phyloP scores from a whole-genome alignment of 2,113 vertebrate species.

The Fukomys damarensis region DNA sequence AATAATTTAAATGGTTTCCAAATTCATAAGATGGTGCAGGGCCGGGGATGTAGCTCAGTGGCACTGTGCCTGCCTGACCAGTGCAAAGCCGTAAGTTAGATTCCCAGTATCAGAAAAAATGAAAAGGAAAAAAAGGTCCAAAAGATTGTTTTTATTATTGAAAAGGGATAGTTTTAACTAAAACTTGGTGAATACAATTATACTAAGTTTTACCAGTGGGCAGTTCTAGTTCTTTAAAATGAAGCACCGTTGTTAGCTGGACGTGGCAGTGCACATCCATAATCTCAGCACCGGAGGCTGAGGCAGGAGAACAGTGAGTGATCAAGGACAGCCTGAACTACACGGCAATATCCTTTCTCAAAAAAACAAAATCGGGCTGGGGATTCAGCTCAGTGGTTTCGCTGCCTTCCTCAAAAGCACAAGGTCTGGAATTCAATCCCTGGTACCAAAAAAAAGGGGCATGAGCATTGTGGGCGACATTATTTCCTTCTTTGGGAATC shows the following conservation, averaged over 20 bases:
- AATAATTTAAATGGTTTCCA: conserved; percentile 31
- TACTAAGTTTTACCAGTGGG: not conserved
- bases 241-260: not conserved
- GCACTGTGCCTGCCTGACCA: too few relatives aligned
- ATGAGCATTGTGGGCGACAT: not conserved
- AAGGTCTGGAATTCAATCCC: too few relatives aligned
- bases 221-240: not conserved
- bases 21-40: not conserved
- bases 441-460: too few relatives aligned
- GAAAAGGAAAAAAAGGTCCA: too few relatives aligned
- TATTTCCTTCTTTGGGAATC: not conserved
- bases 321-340: not conserved
- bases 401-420: too few relatives aligned
- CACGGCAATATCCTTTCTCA: not conserved
- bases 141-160: conserved; percentile 1
- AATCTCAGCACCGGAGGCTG: not conserved
- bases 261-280: too few relatives aligned
- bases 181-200: conserved; percentile 15
- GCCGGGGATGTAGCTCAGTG: too few relatives aligned
- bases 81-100: too few relatives aligned
- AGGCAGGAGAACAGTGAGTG: not conserved
- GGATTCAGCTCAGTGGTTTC: too few relatives aligned
- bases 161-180: not conserved
- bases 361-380: not conserved
- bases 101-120: too few relatives aligned